Conservation (phyloP, 2,888 invertebrate species). For the Ctena decussata region DNA sequence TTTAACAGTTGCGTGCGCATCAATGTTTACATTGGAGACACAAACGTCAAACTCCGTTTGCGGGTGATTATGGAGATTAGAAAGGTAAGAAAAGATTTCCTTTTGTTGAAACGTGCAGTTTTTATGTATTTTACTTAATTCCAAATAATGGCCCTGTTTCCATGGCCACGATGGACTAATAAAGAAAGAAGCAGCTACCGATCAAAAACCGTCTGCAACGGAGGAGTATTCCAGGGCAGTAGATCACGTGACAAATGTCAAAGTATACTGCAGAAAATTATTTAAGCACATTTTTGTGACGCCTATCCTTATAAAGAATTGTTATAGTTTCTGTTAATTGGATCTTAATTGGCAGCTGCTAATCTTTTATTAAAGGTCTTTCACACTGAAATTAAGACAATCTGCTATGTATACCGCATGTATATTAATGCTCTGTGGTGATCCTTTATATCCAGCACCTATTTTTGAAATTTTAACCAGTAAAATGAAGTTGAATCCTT, state of each 20-base stretch:
- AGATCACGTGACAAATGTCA: neutral
- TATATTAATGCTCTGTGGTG: too few relatives aligned
- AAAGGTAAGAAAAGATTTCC: neutral
- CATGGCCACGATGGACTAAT: too few relatives aligned
- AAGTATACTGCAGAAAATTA: neutral
- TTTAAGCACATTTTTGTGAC: neutral
- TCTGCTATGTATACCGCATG: neutral
- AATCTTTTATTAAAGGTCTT: neutral
- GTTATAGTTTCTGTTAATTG: neutral
- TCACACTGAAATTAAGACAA: neutral
- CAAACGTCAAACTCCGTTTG: neutral
- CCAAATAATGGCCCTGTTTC: too few relatives aligned
- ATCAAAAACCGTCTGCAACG: neutral
- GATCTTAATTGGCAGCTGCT: neutral
- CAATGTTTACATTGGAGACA: neutral
- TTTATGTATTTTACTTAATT: too few relatives aligned
- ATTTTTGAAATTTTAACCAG: too few relatives aligned
- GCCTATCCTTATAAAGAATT: neutral
- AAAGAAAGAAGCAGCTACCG: neutral
- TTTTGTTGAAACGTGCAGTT: too few relatives aligned
- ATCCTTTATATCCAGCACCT: too few relatives aligned
- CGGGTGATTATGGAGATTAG: neutral
- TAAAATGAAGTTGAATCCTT: too few relatives aligned
- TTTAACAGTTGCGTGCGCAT: too few relatives aligned
- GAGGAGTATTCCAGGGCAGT: neutral